Conservation (phyloP, 35 echinoderm and acorn worm species). For the Patiria miniata region DNA sequence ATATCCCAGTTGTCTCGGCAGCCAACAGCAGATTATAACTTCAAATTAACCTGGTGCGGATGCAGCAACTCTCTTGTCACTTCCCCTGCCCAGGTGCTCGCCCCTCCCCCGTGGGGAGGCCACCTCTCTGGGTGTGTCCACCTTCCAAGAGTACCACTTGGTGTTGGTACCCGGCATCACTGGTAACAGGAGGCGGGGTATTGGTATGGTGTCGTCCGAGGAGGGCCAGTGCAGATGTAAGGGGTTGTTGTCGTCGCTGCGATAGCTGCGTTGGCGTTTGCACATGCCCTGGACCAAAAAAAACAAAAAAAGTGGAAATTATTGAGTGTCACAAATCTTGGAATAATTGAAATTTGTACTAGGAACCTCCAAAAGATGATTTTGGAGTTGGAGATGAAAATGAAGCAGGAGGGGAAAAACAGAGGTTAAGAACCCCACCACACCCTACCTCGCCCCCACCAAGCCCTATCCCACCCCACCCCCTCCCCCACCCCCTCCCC, state of each 20-base stretch:
- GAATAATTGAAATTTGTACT: background rate
- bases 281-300: constrained; percentile 41
- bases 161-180: constrained; percentile 51
- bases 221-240: constrained; percentile 52
- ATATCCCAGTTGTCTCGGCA: too few relatives aligned
- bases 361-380: too few relatives aligned
- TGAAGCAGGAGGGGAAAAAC: too few relatives aligned
- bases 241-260: constrained; percentile 2
- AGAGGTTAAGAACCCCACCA: too few relatives aligned
- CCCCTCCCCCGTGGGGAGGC: background rate
- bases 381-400: too few relatives aligned
- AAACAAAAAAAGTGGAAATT: background rate
- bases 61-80: background rate
- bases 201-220: background rate
- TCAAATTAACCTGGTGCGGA: background rate
- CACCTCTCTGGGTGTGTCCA: constrained; percentile 29
- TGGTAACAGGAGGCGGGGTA: constrained; percentile 57
- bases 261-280: constrained; percentile 25
- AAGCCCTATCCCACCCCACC: too few relatives aligned
- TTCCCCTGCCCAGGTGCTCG: background rate
- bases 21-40: too few relatives aligned
- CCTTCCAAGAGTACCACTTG: constrained; percentile 61
- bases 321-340: background rate
- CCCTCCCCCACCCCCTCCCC: too few relatives aligned
- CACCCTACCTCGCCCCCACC: too few relatives aligned